Conservation (phyloP, 23 tunicate genomes). For the Trididemnum miniatum region DNA sequence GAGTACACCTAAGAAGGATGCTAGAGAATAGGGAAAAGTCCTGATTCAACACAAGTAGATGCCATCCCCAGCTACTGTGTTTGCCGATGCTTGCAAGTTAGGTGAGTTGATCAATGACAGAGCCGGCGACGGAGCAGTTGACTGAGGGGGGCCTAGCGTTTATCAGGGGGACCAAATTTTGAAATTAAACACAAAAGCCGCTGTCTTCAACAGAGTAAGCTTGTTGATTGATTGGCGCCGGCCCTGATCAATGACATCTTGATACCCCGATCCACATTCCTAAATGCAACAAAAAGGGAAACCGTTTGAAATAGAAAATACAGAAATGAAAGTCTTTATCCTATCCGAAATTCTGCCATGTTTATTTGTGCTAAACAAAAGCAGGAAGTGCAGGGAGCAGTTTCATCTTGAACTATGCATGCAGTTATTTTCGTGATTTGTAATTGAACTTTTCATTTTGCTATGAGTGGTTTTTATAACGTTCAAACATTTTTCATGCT, state of each 20-base stretch:
- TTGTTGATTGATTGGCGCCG: too few species aligned
- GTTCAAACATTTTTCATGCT: constrained; percentile 8
- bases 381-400: constrained; percentile 8
- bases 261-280: background rate
- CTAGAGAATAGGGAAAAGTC: constrained; percentile 11
- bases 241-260: constrained; percentile 24
- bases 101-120: constrained; percentile 1
- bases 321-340: constrained; percentile 12
- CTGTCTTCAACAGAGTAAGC: too few species aligned
- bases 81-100: constrained; percentile 10
- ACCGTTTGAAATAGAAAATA: constrained; percentile 21
- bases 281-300: constrained; percentile 14
- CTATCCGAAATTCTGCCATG: background rate
- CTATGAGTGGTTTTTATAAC: constrained; percentile 2
- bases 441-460: background rate
- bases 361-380: background rate
- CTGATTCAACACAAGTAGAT: background rate
- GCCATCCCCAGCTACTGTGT: constrained; percentile 12
- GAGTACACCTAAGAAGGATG: background rate
- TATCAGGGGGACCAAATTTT: too few species aligned
- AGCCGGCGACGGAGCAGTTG: too few species aligned
- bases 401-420: background rate
- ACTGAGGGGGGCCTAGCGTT: too few species aligned
- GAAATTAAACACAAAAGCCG: too few species aligned
- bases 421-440: background rate